Evolutionary conservation across 2,113 vertebrate species (phyloP).

Genomic region (Eclectus roratus): DNA sequence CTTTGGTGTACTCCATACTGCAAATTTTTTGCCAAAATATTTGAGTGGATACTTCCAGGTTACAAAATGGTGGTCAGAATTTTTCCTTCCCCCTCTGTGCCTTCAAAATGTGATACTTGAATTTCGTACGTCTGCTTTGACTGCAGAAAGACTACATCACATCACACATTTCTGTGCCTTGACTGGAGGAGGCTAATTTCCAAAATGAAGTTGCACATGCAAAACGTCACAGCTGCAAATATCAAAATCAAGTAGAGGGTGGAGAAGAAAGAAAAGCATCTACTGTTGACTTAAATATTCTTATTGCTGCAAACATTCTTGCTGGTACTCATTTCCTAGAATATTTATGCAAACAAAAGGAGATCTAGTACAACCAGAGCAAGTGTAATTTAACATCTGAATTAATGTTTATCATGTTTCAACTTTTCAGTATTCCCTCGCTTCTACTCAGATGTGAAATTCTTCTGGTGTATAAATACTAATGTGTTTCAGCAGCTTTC

Average conservation of each 20-base stretch:
- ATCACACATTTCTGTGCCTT: background rate
- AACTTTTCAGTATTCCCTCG: constrained; percentile 51
- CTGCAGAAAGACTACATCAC: background rate
- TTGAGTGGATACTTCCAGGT: background rate
- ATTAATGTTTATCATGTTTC: constrained; percentile 57
- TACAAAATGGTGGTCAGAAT: background rate
- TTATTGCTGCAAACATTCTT: constrained; percentile 36
- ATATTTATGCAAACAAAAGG: constrained; percentile 61
- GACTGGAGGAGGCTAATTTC: background rate
- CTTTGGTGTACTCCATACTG: background rate
- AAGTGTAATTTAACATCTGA: constrained; percentile 54
- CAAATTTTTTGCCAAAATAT: background rate
- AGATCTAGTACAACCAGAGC: constrained; percentile 35
- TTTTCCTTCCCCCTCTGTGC: background rate
- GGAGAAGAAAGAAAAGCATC: constrained; percentile 37
- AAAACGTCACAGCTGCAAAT: constrained; percentile 25
- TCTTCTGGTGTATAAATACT: background rate
- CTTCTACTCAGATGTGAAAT: constrained; percentile 19
- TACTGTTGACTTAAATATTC: constrained; percentile 17
- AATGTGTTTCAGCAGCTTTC: constrained; percentile 20
- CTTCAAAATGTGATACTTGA: background rate
- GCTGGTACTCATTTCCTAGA: constrained; percentile 35
- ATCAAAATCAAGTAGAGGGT: background rate
- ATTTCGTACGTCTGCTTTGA: background rate
- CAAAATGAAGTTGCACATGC: background rate